Base-by-base conservation (phyloP, 2,797 vertebrate species). In the Lerista edwardsae region DNA sequence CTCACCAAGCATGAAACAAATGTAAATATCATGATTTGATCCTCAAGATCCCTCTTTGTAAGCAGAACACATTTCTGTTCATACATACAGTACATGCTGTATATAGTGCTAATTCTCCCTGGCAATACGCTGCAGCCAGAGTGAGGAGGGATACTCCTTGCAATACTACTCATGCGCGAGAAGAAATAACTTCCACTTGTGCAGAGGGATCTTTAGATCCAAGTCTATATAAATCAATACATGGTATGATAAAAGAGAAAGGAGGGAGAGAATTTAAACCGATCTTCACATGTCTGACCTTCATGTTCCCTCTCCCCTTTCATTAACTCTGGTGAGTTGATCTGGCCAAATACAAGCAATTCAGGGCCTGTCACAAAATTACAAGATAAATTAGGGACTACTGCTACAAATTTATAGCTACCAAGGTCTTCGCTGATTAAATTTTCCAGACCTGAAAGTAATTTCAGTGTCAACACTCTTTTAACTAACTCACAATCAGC, bases 401-500 rank as follows among this genome's bases (percentile, higher is more conserved):
- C 93, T 95, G 96, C 95, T 94, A 97, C 96, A 97, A 97, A 97
- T 98, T 97, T 97, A 96, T 96, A 96, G 95, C 90, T 95, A 96
- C 97, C 97, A 97, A 97, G 97, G 97, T 94, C 97, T 97, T 96
- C 94, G 95, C 94, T 97, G 97, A 98, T 98, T 98, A 97, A 98
- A 98, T 96, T 95, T 95, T 93, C 92, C 93, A 92, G 91, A 92
- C 93, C 87, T 94, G 92, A 93, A 94, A 96, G 94, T 94, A 94
- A 95, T 95, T 94, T 94, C 93, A 89, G 88, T 90, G 91, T 91
- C 90, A 93, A 93, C 91, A 83, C 91, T 93, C 86, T 92, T 78
- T 93, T 93, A 93, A 83, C 21, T 89, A 90, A 90, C 90, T 90
- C 84, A 89, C 90, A 91, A 94, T 92, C 94, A 93, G 90, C 85